Evolutionary conservation across 1,140 invertebrate genomes (phyloP).

Genomic region (Pemphigus obesinymphae): DNA sequence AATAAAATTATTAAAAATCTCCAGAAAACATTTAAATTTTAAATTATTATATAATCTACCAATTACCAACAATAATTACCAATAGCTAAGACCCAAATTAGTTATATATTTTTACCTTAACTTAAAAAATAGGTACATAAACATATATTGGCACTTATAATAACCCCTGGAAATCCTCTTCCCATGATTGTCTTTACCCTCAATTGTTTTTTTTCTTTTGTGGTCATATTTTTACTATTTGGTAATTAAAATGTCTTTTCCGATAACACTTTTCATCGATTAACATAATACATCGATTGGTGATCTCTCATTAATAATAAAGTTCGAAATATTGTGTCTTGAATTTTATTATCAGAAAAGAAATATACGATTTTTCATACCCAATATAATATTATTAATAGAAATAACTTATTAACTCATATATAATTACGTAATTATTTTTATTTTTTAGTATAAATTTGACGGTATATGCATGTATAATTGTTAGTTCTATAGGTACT

Average conservation of each 20-base stretch:
- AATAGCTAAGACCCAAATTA: conserved; percentile 12
- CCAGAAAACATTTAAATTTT: background rate
- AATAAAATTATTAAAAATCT: background rate
- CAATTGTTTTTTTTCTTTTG: conserved; percentile 17
- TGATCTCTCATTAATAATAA: background rate
- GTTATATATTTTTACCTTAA: conserved; percentile 4
- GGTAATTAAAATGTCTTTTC: conserved; percentile 11
- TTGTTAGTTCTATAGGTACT: no score
- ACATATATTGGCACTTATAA: conserved; percentile 21
- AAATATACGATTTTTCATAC: background rate
- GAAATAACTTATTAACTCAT: no score
- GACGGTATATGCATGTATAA: no score
- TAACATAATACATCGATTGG: background rate
- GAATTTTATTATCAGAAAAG: background rate
- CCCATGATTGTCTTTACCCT: conserved; percentile 38
- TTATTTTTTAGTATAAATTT: no score
- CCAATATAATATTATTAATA: background rate
- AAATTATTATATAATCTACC: background rate
- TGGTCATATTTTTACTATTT: conserved; percentile 8
- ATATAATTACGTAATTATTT: no score
- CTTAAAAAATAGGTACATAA: conserved; percentile 19
- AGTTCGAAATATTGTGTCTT: background rate
- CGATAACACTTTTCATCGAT: conserved; percentile 4
- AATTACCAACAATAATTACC: conserved; percentile 17
- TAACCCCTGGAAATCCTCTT: conserved; percentile 25